A percentile compares a stretch with the other conserved stretches of the same genome.
phyloP scores from a whole-genome alignment of 2,888 invertebrate species.

The Ecdyonurus torrentis region DNA sequence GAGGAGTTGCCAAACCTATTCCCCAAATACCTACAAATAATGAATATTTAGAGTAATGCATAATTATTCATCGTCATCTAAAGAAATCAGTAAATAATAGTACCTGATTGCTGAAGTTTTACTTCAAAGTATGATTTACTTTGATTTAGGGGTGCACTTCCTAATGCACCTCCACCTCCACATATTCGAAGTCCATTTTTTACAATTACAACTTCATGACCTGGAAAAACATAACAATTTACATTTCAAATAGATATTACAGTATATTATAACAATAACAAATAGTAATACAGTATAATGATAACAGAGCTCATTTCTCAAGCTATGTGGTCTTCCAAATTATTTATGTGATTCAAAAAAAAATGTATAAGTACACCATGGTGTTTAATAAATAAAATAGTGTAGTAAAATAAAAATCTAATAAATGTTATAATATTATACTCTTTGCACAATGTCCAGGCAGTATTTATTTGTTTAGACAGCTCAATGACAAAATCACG shows the following conservation, averaged over 20 bases:
- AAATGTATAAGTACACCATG: not conserved
- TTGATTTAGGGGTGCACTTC: conserved; percentile 87
- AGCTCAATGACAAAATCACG: too few relatives aligned
- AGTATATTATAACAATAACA: too few relatives aligned
- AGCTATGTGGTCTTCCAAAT: not conserved
- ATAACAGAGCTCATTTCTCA: not conserved
- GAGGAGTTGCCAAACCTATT: conserved; percentile 78
- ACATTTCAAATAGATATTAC: too few relatives aligned
- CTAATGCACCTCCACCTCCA: conserved; percentile 88
- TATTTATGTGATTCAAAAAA: not conserved
- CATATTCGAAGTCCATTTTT: conserved; percentile 86
- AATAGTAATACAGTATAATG: not conserved
- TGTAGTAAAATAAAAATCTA: not conserved
- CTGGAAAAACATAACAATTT: conserved; percentile 31
- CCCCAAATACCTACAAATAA: conserved; percentile 56
- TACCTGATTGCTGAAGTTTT: conserved; percentile 87
- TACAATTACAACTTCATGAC: conserved; percentile 89
- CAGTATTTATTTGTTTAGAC: too few relatives aligned
- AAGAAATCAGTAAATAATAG: conserved; percentile 4
- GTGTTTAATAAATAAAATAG: too few relatives aligned
- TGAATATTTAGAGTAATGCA: too few relatives aligned
- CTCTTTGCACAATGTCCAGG: too few relatives aligned
- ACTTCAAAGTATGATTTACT: conserved; percentile 98
- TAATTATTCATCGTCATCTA: not conserved
- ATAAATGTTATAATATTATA: not conserved